Evolutionary conservation across 2,113 vertebrate species (phyloP), one percentile per base, ranked within the genome.

Genomic region (Lethenteron reissneri): DNA sequence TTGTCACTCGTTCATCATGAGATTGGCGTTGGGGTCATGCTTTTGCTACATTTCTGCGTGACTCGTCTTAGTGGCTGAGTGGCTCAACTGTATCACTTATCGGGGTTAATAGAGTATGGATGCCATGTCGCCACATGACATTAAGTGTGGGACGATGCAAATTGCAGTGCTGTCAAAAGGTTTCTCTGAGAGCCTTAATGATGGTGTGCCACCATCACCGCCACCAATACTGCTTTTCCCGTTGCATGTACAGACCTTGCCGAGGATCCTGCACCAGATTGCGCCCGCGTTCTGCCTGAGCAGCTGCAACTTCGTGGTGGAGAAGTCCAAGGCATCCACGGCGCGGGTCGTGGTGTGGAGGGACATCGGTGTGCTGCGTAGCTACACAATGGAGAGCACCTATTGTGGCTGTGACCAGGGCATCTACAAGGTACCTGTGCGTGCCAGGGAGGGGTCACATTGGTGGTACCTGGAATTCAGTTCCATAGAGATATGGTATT

Each of bases 321-420:
- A 99, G 75, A 95, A 92, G 74, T 95, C 91, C 68, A 97, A 99
- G 76, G 91, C 96, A 77, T 86, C 92, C 13, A 97, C 94, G 2
- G 94, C 94, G 0, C 86, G 94, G 1, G 94, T 99, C 71, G 94
- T 99, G 69, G 90, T 99, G 3, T 99, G 94, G 94, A 82, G 88
- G 75, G 94, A 97, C 78, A 91, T 97, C 62, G 92, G 92, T 58
- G 90, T 97, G 9, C 87, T 92, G 58, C 86, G 88, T 75, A 96
- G 94, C 78, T 99, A 99, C 71, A 99, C 92, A 71, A 99, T 97
- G 92, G 94, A 99, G 80, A 99, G 92, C 77, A 96, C 94, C 0
- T 80, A 96, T 70, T 99, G 94, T 75, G 94, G 94, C 58, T 99
- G 91, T 74, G 94, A 99, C 78, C 91, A 95, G 79, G 94, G 94